Conservation (phyloP, 2,888 invertebrate species). For the Schizaphis graminum region DNA sequence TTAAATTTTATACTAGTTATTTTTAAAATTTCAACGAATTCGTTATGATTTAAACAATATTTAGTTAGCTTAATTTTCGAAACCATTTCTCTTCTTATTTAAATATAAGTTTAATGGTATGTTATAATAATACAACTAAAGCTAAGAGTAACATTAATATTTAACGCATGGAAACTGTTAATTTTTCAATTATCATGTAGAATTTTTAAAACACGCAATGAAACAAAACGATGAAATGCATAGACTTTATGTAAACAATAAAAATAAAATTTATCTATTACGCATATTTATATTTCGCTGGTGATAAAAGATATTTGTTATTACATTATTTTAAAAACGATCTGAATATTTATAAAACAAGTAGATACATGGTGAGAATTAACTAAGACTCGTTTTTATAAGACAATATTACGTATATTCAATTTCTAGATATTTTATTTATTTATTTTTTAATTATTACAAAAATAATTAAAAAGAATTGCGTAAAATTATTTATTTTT, state of each 20-base stretch:
- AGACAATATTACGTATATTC: background rate
- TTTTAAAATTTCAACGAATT: background rate
- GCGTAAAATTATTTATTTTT: background rate
- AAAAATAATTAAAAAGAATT: background rate
- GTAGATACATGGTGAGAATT: background rate
- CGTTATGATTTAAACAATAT: background rate
- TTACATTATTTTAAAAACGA: background rate
- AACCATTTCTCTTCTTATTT: background rate
- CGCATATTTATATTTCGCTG: background rate
- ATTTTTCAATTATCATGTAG: background rate
- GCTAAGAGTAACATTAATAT: background rate
- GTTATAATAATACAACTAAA: background rate
- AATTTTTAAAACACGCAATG: background rate
- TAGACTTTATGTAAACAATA: background rate
- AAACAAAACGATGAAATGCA: background rate
- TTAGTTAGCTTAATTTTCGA: background rate
- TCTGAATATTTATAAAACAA: background rate
- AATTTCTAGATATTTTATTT: background rate
- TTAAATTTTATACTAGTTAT: background rate
- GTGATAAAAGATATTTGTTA: background rate
- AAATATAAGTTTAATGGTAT: background rate
- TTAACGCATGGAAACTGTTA: background rate
- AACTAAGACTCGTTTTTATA: background rate
- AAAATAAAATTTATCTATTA: background rate
- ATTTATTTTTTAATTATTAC: background rate